phyloP scores from a whole-genome alignment of 2,797 vertebrate genomes.

The Etheostoma perlongum region DNA sequence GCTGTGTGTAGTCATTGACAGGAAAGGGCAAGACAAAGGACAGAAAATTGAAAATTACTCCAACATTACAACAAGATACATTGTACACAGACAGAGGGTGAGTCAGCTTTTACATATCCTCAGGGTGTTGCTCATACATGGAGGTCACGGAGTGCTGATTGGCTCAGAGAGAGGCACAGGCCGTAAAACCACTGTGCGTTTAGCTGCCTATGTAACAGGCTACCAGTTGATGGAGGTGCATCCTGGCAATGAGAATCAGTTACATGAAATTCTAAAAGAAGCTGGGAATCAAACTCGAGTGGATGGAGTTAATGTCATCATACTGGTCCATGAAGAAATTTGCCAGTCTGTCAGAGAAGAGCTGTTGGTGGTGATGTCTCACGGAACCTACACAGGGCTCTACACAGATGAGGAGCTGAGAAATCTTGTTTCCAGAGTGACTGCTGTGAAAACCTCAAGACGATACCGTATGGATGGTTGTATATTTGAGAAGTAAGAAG shows the following conservation, averaged over 20 bases:
- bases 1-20: conserved; percentile 65
- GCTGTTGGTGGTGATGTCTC: conserved; percentile 82
- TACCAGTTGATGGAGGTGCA: conserved; percentile 82
- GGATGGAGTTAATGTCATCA: conserved; percentile 66
- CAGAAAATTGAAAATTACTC: conserved; percentile 7
- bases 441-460: conserved; percentile 54
- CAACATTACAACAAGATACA: conserved; percentile 46
- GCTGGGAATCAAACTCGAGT: conserved; percentile 75
- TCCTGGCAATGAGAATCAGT: conserved; percentile 66
- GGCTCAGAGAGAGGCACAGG: conserved; percentile 80
- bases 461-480: conserved; percentile 67
- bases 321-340: conserved; percentile 83
- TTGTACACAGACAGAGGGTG: conserved; percentile 73
- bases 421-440: conserved; percentile 68
- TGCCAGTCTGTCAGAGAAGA: conserved; percentile 73
- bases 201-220: conserved; percentile 81
- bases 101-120: conserved; percentile 85
- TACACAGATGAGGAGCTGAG: conserved; percentile 78
- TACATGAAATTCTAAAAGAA: conserved; percentile 79
- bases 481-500: conserved; percentile 82
- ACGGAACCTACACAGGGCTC: conserved; percentile 79
- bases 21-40: conserved; percentile 41
- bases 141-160: conserved; percentile 86
- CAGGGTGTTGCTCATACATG: conserved; percentile 82
- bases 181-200: conserved; percentile 81